Evolutionary conservation across 2,113 vertebrate species (phyloP), one percentile per base, ranked within the genome.

Genomic region (Propithecus coquereli): DNA sequence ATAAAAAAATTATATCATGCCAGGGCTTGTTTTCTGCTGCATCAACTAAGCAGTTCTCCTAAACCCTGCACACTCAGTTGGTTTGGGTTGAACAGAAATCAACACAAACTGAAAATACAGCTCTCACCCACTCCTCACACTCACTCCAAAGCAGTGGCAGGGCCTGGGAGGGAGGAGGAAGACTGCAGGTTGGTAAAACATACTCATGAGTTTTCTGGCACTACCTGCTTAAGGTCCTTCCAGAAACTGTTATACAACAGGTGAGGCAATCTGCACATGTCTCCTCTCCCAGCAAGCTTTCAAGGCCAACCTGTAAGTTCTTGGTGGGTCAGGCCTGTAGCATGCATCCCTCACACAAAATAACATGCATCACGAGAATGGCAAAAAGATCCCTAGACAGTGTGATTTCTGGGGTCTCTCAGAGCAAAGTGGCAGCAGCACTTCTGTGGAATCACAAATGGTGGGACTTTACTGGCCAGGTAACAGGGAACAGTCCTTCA

Each of bases 311-410:
- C 30, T 27, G 8, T 0, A 3, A 27, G n/a, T 8, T 79, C 50
- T 13, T 0, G 0, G 59, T 10, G 5, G 66, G 50, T 50, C n/a
- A 74, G 7, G 22, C n/a, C n/a, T 6, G 3, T 0, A 1, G 13
- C 5, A 27, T 0, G 3, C 32, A 66, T 8, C 8, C 23, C 5
- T 76, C 50, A n/a, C 2, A 22, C 2, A 3, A 1, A 87, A 45
- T 2, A 43, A 32, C 6, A 23, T 0, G 14, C 2, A 6, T 45
- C 70, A 32, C 32, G 23, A 47, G 23, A 23, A 4, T 8, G 47
- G 54, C 23, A 40, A 16, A 45, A 57, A 40, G 8, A 5, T 2
- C 25, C 34, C 47, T 0, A 30, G 3, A 2, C 40, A 27, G 23
- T 25, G 17, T 8, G 30, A 65, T 40, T 40, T 85, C 65, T 11